Base-by-base conservation (phyloP, 2,797 vertebrate species). In the Molossus molossus region DNA sequence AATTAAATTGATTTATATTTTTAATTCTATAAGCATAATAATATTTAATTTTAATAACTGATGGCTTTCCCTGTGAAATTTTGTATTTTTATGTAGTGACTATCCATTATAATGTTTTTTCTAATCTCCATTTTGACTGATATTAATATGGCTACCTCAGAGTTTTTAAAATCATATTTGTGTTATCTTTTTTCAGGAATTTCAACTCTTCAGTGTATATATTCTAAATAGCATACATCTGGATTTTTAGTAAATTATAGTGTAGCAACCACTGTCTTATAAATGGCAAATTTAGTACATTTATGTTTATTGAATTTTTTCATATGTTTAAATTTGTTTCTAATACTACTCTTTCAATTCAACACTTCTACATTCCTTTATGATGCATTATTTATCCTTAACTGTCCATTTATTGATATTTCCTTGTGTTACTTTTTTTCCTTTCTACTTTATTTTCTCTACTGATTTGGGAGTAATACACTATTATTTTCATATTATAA, bases 1-100 rank as follows among this genome's bases (percentile, higher is more conserved):
- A 80, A 11, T 77, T 55, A 62, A 64, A 29, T 67, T 80, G 21
- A 50, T 87, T 86, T n/a, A 55, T 76, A 77, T 94, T 90, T 83
- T 55, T 48, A 1, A 77, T 40, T 87, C 27, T 10, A 50, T n/a
- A 50, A 57, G 40, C 20, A 53, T 18, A 60, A n/a, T 23, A 55
- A 40, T 58, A 65, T 72, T 62, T 1, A 62, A 76, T 9, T 77
- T 75, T 40, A 50, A 91, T 65, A 64, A 57, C 48, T 2, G 5
- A 70, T 57, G 40, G 9, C 62, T 23, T 50, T 70, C 3, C 15
- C 17, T 50, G 10, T 65, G 9, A 58, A n/a, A 3, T 17, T 50
- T 58, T 83, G 23, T 60, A 65, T 65, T 23, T 72, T 57, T 76
- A 33, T 0, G 4, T 70, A n/a, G 29, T 82, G 12, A 91, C 7